Conservation (phyloP, 2,113 vertebrate species). For the Bufo gargarizans region DNA sequence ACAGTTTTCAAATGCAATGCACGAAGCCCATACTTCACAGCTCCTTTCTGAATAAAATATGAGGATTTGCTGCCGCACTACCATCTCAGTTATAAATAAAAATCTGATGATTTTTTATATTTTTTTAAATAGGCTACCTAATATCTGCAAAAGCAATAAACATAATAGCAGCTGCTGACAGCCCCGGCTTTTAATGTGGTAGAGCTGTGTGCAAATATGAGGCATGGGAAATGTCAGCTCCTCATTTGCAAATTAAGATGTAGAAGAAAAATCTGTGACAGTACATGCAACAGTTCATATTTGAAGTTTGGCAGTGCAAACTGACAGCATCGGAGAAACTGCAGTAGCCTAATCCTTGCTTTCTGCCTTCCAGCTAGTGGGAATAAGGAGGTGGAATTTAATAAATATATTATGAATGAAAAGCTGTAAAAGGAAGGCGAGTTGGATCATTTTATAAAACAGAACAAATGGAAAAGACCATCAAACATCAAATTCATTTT, state of each 20-base stretch:
- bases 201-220: constrained; percentile 73
- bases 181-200: constrained; percentile 73
- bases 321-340: constrained; percentile 78
- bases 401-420: constrained; percentile 86
- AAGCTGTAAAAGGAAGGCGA: constrained; percentile 66
- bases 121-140: constrained; percentile 73
- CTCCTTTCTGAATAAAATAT: constrained; percentile 79
- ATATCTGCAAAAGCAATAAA: constrained; percentile 75
- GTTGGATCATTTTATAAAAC: constrained; percentile 70
- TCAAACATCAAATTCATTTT: constrained; percentile 82
- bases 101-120: constrained; percentile 59
- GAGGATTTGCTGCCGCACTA: constrained; percentile 69
- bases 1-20: constrained; percentile 66
- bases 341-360: constrained; percentile 82
- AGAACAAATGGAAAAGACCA: constrained; percentile 78
- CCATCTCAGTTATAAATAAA: constrained; percentile 65
- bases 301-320: constrained; percentile 82
- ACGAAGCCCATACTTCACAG: constrained; percentile 72
- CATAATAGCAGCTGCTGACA: constrained; percentile 76
- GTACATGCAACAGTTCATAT: constrained; percentile 85
- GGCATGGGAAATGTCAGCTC: constrained; percentile 76
- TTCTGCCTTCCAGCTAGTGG: constrained; percentile 83
- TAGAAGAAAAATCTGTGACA: constrained; percentile 83
- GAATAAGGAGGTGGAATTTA: constrained; percentile 73
- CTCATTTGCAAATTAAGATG: constrained; percentile 93